Evolutionary conservation across 1,140 invertebrate genomes (phyloP).

Genomic region (Pissodes strobi): DNA sequence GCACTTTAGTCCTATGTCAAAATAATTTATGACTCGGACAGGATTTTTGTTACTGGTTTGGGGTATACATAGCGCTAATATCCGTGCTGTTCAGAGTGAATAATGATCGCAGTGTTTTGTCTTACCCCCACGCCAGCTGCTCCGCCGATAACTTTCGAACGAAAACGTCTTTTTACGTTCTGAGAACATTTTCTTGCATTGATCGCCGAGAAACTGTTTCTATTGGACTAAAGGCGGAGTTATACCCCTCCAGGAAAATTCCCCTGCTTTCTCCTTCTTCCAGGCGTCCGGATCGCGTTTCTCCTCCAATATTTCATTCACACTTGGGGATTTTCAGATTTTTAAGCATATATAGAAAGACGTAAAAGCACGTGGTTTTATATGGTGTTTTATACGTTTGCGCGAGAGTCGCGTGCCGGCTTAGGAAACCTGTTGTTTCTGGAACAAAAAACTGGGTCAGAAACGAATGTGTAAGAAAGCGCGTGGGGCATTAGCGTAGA

Average conservation of each 20-base stretch:
- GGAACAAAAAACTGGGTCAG: slow-evolving; percentile 17
- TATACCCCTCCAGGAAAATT: slow-evolving; percentile 41
- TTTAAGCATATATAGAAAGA: slow-evolving; percentile 32
- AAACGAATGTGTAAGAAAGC: slow-evolving; percentile 7
- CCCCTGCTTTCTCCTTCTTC: slow-evolving; percentile 40
- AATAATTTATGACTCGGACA: slow-evolving; percentile 54
- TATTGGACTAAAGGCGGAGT: slow-evolving; percentile 54
- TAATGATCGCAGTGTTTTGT: slow-evolving; percentile 56
- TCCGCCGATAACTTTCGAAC: slow-evolving; percentile 47
- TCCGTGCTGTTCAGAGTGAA: slow-evolving; percentile 53
- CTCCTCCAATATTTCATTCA: slow-evolving; percentile 52
- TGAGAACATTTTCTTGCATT: slow-evolving; percentile 57
- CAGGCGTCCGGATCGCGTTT: slow-evolving; percentile 31
- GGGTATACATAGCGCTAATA: slow-evolving; percentile 54
- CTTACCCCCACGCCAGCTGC: slow-evolving; percentile 44
- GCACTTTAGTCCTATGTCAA: slow-evolving; percentile 51
- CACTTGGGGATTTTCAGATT: slow-evolving; percentile 40
- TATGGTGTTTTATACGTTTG: slow-evolving; percentile 40
- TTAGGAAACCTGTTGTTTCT: slow-evolving; percentile 16
- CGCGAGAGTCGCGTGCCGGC: slow-evolving; percentile 27
- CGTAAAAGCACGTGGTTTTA: slow-evolving; percentile 45
- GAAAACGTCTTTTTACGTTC: slow-evolving; percentile 56
- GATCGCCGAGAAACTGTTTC: slow-evolving; percentile 43
- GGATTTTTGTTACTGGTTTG: slow-evolving; percentile 54
- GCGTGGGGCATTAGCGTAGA: slow-evolving; percentile 3